phyloP scores from a whole-genome alignment of 2,888 invertebrate genomes.

The Amaurobius ferox region DNA sequence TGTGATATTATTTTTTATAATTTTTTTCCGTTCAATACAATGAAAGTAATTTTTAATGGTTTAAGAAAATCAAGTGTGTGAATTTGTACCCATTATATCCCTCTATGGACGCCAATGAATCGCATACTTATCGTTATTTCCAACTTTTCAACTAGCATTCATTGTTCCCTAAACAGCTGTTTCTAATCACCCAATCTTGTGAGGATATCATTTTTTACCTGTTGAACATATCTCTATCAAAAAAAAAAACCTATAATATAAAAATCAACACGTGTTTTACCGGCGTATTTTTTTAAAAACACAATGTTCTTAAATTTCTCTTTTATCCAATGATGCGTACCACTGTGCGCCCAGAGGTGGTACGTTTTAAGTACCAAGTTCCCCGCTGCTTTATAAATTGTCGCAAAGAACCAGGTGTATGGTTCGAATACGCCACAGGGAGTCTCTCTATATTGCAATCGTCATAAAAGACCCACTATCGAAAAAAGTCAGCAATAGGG shows the following conservation, averaged over 20 bases:
- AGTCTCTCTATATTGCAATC: constrained; percentile 21
- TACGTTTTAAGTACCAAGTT: constrained; percentile 60
- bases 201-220: not conserved
- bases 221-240: not conserved
- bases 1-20: too few relatives aligned
- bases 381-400: constrained; percentile 70
- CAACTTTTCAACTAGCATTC: too few relatives aligned
- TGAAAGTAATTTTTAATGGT: too few relatives aligned
- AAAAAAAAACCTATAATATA: not conserved
- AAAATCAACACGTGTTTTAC: constrained; percentile 60
- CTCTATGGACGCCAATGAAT: too few relatives aligned
- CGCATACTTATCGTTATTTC: too few relatives aligned
- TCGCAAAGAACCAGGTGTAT: constrained; percentile 64
- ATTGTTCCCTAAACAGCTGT: too few relatives aligned
- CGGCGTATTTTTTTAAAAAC: constrained; percentile 22
- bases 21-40: too few relatives aligned
- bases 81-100: too few relatives aligned
- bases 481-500: constrained; percentile 29
- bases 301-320: constrained; percentile 39
- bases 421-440: constrained; percentile 36
- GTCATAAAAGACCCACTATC: constrained; percentile 1
- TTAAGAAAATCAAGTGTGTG: too few relatives aligned
- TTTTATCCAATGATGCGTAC: constrained; percentile 27
- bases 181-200: not conserved
- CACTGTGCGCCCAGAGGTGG: constrained; percentile 25